Conservation (phyloP, 2,797 vertebrate genomes). For the Ptychobarbus kaznakovi region DNA sequence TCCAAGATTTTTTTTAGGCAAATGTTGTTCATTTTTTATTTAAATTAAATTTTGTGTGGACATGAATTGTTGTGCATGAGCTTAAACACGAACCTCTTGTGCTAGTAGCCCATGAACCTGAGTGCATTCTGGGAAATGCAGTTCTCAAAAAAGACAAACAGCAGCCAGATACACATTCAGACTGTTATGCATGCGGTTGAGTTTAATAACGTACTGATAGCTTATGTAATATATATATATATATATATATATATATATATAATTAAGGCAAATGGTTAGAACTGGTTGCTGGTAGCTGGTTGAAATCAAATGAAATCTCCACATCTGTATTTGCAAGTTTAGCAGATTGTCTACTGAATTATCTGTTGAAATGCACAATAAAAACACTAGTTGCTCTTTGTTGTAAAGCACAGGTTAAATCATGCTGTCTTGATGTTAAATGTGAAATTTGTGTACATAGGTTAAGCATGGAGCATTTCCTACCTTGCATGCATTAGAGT, state of each 20-base stretch:
- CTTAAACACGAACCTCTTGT: neutral
- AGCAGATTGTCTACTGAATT: neutral
- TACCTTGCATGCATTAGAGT: neutral
- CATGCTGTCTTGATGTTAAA: neutral
- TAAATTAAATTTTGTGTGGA: neutral
- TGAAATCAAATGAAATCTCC: conserved; percentile 18
- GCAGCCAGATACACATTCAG: neutral
- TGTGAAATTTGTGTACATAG: neutral
- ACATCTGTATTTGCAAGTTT: neutral
- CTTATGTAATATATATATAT: neutral
- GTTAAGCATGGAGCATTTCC: neutral
- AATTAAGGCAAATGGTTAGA: neutral
- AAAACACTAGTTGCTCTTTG: neutral
- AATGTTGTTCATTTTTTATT: neutral
- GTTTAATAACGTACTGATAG: neutral
- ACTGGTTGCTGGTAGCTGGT: neutral
- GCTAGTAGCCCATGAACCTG: conserved; percentile 1
- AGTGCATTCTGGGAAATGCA: conserved; percentile 56
- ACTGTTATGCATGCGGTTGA: neutral
- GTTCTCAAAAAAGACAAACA: conserved; percentile 17
- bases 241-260: neutral
- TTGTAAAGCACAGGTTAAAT: neutral
- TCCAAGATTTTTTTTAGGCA: neutral
- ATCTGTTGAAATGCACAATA: neutral
- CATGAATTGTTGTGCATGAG: neutral